Percentiles rank a stretch among this genome's conserved stretches.
These are phyloP conservation scores for Sebastes cheni DNA, from an alignment of 2,797 vertebrate species.

Conservation along the genomic window DNA sequence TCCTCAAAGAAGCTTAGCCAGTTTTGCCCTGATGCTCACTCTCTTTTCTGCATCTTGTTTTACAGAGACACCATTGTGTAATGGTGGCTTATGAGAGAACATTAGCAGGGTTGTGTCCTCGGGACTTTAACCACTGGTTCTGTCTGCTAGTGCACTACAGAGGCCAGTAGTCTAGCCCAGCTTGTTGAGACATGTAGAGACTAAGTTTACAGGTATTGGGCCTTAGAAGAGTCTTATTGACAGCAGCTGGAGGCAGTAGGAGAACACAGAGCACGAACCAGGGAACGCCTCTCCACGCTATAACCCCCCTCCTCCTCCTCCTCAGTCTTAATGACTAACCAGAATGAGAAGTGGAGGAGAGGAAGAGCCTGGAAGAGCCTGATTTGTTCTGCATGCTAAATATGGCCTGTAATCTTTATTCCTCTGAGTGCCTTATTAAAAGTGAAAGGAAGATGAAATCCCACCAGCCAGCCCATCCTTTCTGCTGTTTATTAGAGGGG, in stretches of 20 bases:
- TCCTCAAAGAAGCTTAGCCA: conserved; percentile 80
- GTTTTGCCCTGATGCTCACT: conserved; percentile 70
- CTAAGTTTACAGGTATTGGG: conserved; percentile 53
- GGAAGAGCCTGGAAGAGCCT: conserved; percentile 81
- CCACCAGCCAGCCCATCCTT: conserved; percentile 79
- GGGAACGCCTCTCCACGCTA: conserved; percentile 64
- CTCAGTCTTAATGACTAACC: conserved; percentile 83
- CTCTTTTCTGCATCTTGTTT: conserved; percentile 76
- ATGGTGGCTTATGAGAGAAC: conserved; percentile 71
- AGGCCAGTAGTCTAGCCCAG: conserved; percentile 48
- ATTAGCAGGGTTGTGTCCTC: conserved; percentile 63
- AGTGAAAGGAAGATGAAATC: conserved; percentile 84
- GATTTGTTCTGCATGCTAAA: conserved; percentile 90
- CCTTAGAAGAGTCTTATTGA: conserved; percentile 70
- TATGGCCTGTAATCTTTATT: conserved; percentile 85
- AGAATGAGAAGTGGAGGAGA: conserved; percentile 81
- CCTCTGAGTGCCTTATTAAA: conserved; percentile 81
- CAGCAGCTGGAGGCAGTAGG: conserved; percentile 70
- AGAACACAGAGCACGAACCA: conserved; percentile 64
- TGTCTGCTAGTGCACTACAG: conserved; percentile 29
- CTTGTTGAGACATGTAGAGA: conserved; percentile 40
- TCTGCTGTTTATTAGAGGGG: conserved; percentile 84
- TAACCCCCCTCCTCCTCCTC: conserved; percentile 25
- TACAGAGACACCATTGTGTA: conserved; percentile 77
- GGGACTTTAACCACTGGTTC: conserved; percentile 49